Base-by-base conservation (phyloP, 1,140 invertebrate species). In the Dysdera silvatica region DNA sequence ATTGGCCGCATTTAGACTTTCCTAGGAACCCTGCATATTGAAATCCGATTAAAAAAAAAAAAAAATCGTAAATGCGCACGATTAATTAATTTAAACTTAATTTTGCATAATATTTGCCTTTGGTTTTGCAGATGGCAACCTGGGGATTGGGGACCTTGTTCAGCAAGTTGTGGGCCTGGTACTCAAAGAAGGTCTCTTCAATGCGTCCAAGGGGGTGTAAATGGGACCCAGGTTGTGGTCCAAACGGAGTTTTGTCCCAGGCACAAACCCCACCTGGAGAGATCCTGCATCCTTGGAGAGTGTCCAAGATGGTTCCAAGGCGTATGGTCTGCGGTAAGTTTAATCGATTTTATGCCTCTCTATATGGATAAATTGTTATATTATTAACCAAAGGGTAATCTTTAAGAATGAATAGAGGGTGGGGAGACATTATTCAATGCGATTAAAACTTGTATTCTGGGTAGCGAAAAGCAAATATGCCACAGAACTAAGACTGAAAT, bases 131-230 rank as follows among this genome's bases (percentile, higher is more conserved):
- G 91, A 73, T 96, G 92, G 92, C 82, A 87, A 69, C 82, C 85
- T 16, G 86, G 86, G 33, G 85, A 90, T 64, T 96, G 92, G 91
- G 86, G 85, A 45, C 74, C 81, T 41, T 94, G 91, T 76, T 87
- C 85, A 48, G 82, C 82, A 5, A 84, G 81, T 23, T 95, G 91
- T 72, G 90, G 89, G 2, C 85, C 86, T 32, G 90, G 90, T 20
- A 81, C 84, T 40, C 80, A 85, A 69, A 82, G 83, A 28, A 81
- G 91, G 29, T 78, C 83, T 53, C 87, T 93, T 49, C 83, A 86
- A 67, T 95, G 91, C 72, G 84, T 84, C 31, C 85, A 87, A 75
- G 84, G 48, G 14, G 59, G 67, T 18, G 28, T 51, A 8, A 87
- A 88, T 72, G 79, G 78, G 59, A 82, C 80, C 70, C 85, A 80